These are phyloP conservation scores for Emesis furor DNA, from an alignment of 2,888 invertebrate species.

Conservation along the genomic window DNA sequence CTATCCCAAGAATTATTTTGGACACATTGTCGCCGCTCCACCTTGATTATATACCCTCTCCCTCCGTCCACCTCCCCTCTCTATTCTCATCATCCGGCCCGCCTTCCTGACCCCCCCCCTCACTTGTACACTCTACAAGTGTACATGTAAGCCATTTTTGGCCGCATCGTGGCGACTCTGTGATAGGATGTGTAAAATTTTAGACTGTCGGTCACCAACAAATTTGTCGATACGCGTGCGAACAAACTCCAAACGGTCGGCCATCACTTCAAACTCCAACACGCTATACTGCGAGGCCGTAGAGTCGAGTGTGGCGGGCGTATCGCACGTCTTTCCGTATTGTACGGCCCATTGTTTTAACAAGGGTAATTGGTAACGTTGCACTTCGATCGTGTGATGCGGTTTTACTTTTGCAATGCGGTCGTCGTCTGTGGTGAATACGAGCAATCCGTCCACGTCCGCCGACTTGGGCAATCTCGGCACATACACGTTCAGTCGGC, in stretches of 20 bases:
- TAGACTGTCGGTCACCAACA: background rate
- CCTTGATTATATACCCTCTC: background rate
- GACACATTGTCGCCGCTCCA: slow-evolving; percentile 21
- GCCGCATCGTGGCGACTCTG: background rate
- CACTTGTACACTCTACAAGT: background rate
- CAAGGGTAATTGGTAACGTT: slow-evolving; percentile 3
- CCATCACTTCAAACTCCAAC: slow-evolving; percentile 3
- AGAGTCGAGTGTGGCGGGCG: background rate
- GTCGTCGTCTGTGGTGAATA: slow-evolving; percentile 10
- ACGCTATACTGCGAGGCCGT: background rate
- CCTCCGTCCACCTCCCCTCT: no score
- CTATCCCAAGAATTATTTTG: slow-evolving; percentile 12
- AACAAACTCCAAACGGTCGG: background rate
- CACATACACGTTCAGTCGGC: slow-evolving; percentile 6
- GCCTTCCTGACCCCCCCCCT: background rate
- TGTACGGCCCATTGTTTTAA: background rate
- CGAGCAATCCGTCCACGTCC: slow-evolving; percentile 1
- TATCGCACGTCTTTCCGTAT: slow-evolving; percentile 6
- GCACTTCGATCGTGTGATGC: background rate
- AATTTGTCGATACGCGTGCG: slow-evolving; percentile 17
- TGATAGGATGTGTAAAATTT: background rate
- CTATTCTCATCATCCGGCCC: no score
- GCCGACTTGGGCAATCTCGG: background rate
- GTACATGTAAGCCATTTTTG: slow-evolving; percentile 12
- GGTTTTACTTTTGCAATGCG: slow-evolving; percentile 2